Evolutionary conservation across 2,797 vertebrate species (phyloP), one percentile per base, ranked within the genome.

Genomic region (Amphiprion clarkii): DNA sequence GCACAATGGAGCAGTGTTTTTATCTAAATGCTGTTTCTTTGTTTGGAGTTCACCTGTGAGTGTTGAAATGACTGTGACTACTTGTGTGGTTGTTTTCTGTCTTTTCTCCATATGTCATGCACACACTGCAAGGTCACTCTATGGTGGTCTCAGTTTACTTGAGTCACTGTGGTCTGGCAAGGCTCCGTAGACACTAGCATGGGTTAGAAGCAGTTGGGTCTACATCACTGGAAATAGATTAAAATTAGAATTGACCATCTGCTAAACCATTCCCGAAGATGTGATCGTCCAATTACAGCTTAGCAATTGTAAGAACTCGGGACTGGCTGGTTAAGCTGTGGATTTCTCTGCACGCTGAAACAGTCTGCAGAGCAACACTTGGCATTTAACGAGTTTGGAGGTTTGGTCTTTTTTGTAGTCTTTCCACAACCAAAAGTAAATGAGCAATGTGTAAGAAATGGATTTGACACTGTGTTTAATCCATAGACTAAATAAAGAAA

Each of bases 61-160:
- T 44, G 14, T 44, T 16, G 21, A 49, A 54, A 21, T 27, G 1
- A 21, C 46, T 63, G 11, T 40, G 14, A 65, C n/a, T 21, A 25
- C 44, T 33, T 46, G 14, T 19, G 17, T 52, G 10, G 48, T 6
- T 14, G 23, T 39, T 63, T 59, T 46, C 44, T 42, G 3, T 29
- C 11, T 33, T 33, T 33, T 33, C 31, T 33, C 7, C 31, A 2
- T 33, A 33, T 9, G 33, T 33, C 33, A 33, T 46, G 60, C 49
- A 16, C 21, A 51, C 7, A 39, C 13, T 33, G 19, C 40, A 49
- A 46, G 48, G 8, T n/a, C 2, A 48, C 29, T 1, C 25, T 13
- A 42, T 23, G 49, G 56, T 42, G 29, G 48, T 56, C 36, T 60
- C 53, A 70, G 40, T 64, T 33, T 55, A 54, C 31, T 64, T 62